Evolutionary conservation across 1,140 invertebrate species (phyloP).

Genomic region (Microplitis demolitor): DNA sequence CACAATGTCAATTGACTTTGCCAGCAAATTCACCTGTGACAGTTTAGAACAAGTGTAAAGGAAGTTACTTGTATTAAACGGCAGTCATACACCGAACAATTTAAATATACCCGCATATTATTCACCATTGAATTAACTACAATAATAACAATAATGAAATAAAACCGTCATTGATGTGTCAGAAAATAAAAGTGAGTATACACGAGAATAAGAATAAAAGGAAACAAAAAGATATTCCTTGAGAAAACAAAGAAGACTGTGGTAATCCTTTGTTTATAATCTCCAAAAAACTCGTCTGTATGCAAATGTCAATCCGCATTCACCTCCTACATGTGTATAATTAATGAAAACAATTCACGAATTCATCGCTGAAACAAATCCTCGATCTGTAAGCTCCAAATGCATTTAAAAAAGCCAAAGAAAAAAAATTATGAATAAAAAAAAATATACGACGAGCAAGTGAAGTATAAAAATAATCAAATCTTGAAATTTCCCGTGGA

Average conservation of each 20-base stretch:
- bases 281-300: constrained; percentile 22
- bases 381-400: neutral
- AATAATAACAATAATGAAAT: no score
- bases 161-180: no score
- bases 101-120: no score
- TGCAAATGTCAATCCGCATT: constrained; percentile 21
- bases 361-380: neutral
- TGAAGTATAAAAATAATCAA: constrained; percentile 13
- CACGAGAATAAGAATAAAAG: neutral
- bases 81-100: no score
- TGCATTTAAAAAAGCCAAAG: neutral
- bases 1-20: no score
- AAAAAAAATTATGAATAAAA: neutral
- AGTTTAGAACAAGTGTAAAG: neutral
- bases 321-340: constrained; percentile 19
- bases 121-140: no score
- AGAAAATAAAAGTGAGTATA: neutral
- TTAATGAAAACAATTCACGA: constrained; percentile 24
- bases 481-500: neutral
- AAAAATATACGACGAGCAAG: neutral
- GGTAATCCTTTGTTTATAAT: neutral
- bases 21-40: neutral
- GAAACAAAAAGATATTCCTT: neutral
- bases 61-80: neutral
- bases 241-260: neutral